Conservation (phyloP, 1,140 invertebrate genomes). For the Popillia japonica region DNA sequence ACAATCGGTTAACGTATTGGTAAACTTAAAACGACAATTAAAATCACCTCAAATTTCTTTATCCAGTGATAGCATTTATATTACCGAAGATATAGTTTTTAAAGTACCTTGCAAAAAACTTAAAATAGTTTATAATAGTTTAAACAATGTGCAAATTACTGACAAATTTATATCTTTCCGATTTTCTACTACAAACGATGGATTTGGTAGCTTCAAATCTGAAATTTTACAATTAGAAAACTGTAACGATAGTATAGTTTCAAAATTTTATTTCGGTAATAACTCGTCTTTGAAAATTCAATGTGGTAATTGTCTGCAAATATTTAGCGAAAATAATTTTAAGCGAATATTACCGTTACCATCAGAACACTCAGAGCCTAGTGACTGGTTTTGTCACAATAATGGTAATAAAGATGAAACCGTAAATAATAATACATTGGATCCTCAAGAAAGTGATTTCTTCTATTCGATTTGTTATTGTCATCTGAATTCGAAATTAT, state of each 20-base stretch:
- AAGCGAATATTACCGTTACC: not conserved
- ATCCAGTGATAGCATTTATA: constrained; percentile 57
- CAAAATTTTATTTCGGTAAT: constrained; percentile 54
- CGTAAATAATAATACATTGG: constrained; percentile 56
- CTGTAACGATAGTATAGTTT: constrained; percentile 41
- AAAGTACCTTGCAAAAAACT: constrained; percentile 62
- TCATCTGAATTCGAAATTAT: constrained; percentile 59
- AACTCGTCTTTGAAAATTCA: constrained; percentile 57
- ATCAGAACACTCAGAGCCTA: not conserved
- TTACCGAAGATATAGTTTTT: constrained; percentile 52
- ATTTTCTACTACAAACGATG: constrained; percentile 48
- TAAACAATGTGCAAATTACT: constrained; percentile 50
- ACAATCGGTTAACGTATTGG: constrained; percentile 66
- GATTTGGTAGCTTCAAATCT: constrained; percentile 63
- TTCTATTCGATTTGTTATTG: constrained; percentile 60
- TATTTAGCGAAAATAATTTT: constrained; percentile 49
- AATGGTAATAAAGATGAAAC: constrained; percentile 45
- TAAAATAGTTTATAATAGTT: constrained; percentile 54
- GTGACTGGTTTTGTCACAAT: constrained; percentile 5
- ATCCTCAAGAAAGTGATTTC: not conserved
- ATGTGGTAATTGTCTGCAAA: constrained; percentile 64
- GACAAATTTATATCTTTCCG: constrained; percentile 54
- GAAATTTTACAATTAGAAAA: constrained; percentile 60
- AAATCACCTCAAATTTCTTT: constrained; percentile 50
- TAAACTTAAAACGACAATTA: constrained; percentile 61